Conservation (phyloP, 2,797 vertebrate species). For the Hypotaenidia philippensis region DNA sequence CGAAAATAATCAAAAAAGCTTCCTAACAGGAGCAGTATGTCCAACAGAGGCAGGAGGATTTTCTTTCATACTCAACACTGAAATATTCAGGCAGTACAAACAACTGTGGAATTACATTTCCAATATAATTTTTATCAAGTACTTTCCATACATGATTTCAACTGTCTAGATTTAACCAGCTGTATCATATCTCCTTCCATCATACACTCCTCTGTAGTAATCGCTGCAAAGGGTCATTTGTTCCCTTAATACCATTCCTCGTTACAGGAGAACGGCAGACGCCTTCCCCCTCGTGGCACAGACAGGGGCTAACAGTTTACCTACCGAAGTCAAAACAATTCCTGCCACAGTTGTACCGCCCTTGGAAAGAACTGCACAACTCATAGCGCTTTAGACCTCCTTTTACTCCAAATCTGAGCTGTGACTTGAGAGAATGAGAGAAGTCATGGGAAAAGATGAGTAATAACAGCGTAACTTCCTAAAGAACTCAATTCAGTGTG, state of each 20-base stretch:
- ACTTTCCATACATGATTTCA: not conserved
- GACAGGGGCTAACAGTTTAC: not conserved
- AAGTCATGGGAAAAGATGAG: not conserved
- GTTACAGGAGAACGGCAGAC: rapidly evolving
- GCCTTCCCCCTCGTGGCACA: constrained; percentile 49
- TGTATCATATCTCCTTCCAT: not conserved
- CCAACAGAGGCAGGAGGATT: not conserved
- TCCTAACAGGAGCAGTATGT: not conserved
- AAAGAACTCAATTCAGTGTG: not conserved
- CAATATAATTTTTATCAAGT: not conserved
- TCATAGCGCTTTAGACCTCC: not conserved
- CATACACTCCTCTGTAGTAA: not conserved
- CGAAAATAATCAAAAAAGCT: not conserved
- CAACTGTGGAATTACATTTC: not conserved
- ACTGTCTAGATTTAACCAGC: not conserved
- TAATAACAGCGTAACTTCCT: not conserved
- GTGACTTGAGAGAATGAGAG: not conserved
- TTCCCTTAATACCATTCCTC: not conserved
- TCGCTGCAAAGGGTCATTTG: not conserved
- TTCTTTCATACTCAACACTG: not conserved
- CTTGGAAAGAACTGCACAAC: not conserved
- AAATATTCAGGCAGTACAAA: not conserved
- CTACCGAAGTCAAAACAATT: not conserved
- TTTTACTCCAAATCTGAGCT: not conserved
- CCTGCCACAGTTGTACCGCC: not conserved